phyloP scores from a whole-genome alignment of 2,113 vertebrate species.

The Chrysemys picta region DNA sequence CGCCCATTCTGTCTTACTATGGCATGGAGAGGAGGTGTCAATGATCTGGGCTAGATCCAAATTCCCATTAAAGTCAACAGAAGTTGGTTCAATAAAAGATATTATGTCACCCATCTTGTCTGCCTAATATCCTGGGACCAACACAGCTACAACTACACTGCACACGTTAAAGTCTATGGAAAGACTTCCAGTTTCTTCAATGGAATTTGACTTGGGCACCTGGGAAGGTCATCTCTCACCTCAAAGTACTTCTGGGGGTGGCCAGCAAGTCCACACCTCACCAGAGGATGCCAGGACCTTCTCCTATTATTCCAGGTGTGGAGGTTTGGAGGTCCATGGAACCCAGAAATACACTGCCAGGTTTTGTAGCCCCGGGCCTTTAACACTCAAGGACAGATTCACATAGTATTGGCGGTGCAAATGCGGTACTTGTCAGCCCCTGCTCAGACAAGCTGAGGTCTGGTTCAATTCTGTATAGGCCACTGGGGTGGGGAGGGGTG shows the following conservation, averaged over 20 bases:
- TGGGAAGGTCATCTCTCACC: neutral
- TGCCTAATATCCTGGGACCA: neutral
- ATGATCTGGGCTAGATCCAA: neutral
- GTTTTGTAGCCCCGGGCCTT: neutral
- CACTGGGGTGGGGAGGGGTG: neutral
- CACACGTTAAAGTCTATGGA: neutral
- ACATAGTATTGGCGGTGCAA: neutral
- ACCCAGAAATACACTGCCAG: neutral
- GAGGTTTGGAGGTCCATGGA: neutral
- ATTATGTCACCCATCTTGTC: neutral
- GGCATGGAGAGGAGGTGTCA: neutral
- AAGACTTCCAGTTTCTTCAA: neutral
- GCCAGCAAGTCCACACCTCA: neutral
- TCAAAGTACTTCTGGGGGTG: neutral
- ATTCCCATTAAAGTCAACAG: neutral
- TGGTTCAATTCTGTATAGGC: neutral
- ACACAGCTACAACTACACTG: neutral
- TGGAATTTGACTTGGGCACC: neutral
- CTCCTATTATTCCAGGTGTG: neutral
- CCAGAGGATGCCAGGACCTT: neutral
- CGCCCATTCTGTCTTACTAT: neutral
- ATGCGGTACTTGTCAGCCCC: accelerated
- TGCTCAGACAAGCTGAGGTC: neutral
- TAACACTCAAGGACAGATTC: neutral
- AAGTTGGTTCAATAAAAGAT: neutral